These are phyloP conservation scores for Xylocopa sonorina DNA, from an alignment of 1,140 invertebrate genomes.

Conservation along the genomic window DNA sequence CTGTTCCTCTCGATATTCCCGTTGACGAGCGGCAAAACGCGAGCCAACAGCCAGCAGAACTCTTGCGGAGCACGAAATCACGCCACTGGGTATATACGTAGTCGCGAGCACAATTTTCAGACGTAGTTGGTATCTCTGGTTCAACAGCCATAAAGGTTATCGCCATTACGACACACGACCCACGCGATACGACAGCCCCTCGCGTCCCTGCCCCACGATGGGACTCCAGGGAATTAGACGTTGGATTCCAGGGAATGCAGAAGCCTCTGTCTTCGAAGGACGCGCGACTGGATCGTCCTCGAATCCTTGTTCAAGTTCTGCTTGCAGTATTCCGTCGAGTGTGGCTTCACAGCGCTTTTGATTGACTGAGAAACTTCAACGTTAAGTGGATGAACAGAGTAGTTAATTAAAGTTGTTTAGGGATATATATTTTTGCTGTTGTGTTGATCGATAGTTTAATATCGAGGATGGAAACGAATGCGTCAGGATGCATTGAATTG, in stretches of 20 bases:
- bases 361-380: slow-evolving; percentile 38
- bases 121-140: slow-evolving; percentile 69
- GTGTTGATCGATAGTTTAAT: too few species aligned
- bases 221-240: slow-evolving; percentile 58
- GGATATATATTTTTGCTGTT: too few species aligned
- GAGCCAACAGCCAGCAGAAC: too few species aligned
- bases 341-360: not conserved
- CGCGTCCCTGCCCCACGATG: slow-evolving; percentile 21
- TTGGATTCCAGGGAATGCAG: slow-evolving; percentile 24
- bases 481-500: too few species aligned
- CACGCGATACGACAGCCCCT: slow-evolving; percentile 50
- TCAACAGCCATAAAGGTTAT: slow-evolving; percentile 72
- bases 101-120: slow-evolving; percentile 49
- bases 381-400: not conserved
- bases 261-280: slow-evolving; percentile 28
- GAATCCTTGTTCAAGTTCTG: too few species aligned
- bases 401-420: slow-evolving; percentile 29
- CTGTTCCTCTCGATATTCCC: too few species aligned
- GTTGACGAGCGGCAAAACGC: too few species aligned
- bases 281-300: slow-evolving; percentile 8
- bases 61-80: slow-evolving; percentile 46
- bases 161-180: slow-evolving; percentile 68
- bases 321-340: too few species aligned
- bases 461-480: too few species aligned
- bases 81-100: slow-evolving; percentile 46